Conservation (phyloP, 2,113 vertebrate genomes). For the Larimichthys polyactis region DNA sequence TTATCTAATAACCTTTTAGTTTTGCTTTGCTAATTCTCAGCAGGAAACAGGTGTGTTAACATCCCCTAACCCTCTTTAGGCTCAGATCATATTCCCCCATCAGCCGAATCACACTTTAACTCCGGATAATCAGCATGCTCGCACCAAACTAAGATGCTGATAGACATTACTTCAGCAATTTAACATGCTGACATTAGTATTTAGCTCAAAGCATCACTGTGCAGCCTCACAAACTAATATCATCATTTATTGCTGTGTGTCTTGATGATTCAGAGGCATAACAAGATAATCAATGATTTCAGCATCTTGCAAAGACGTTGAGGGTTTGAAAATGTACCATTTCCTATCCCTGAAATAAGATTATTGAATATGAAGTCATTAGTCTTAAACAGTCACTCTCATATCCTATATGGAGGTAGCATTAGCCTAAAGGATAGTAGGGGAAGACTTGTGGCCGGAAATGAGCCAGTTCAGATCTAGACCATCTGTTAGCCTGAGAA, state of each 20-base stretch:
- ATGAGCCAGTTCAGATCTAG: slow-evolving; percentile 38
- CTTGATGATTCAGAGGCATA: not conserved
- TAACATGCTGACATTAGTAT: not conserved
- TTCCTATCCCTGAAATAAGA: not conserved
- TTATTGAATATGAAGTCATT: not conserved
- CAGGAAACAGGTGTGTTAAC: no score
- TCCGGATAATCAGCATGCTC: not conserved
- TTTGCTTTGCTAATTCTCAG: no score
- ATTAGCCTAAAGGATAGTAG: slow-evolving; percentile 30
- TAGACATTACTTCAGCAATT: no score
- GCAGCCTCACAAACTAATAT: not conserved
- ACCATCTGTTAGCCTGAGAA: slow-evolving; percentile 46
- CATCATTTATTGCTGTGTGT: not conserved
- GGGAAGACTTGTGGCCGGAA: slow-evolving; percentile 21
- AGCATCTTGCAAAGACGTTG: no score
- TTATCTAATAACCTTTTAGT: no score
- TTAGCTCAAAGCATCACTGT: not conserved
- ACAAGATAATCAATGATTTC: not conserved
- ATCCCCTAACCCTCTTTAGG: no score
- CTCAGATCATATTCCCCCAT: no score
- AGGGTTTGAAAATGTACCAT: not conserved
- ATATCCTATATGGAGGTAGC: slow-evolving; percentile 4
- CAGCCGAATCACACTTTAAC: no score
- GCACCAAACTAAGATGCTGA: not conserved
- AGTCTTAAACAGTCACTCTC: not conserved